Evolutionary conservation across 2,888 invertebrate genomes (phyloP).

Genomic region (Drosophila gaucha): DNA sequence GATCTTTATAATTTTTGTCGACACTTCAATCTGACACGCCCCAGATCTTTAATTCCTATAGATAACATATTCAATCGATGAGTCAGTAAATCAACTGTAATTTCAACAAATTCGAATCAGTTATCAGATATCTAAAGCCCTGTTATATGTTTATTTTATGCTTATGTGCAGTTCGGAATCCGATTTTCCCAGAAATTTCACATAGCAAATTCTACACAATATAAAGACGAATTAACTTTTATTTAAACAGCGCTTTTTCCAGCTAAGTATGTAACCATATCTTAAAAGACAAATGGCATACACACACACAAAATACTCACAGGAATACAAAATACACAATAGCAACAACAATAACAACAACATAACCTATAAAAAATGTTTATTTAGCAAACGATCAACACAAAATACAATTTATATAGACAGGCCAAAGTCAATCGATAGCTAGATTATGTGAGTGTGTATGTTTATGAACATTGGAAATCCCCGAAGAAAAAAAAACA

Average conservation of each 20-base stretch:
- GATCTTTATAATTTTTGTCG: no score
- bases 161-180: not conserved
- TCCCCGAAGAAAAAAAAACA: conserved; percentile 47
- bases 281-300: conserved; percentile 39
- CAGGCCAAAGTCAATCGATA: conserved; percentile 76
- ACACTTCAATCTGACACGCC: no score
- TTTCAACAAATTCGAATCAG: not conserved
- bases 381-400: conserved; percentile 79
- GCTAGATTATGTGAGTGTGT: conserved; percentile 15
- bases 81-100: no score
- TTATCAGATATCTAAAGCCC: not conserved
- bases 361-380: conserved; percentile 62
- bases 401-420: conserved; percentile 76
- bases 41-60: no score
- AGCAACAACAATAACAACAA: conserved; percentile 13
- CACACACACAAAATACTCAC: conserved; percentile 13
- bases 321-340: conserved; percentile 22
- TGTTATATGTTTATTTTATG: not conserved
- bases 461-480: conserved; percentile 63
- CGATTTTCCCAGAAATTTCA: not conserved
- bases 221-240: not conserved
- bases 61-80: no score
- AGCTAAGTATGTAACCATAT: conserved; percentile 4
- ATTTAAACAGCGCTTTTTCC: conserved; percentile 3
- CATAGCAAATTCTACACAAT: conserved; percentile 3